phyloP scores from a whole-genome alignment of 2,113 vertebrate genomes.

The Montifringilla adamsi region DNA sequence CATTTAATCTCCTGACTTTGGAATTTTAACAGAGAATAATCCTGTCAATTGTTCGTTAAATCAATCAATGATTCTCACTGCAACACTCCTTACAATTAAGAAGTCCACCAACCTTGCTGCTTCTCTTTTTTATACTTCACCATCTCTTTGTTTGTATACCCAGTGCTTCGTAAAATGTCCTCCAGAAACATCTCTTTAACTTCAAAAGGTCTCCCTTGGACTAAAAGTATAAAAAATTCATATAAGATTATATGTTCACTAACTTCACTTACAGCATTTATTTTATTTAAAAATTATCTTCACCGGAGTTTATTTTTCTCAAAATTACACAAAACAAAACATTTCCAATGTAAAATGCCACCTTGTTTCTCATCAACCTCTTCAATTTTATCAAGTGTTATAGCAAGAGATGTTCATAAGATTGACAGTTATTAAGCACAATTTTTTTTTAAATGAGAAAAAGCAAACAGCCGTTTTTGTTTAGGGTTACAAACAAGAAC shows the following conservation, averaged over 20 bases:
- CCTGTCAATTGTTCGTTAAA: not conserved
- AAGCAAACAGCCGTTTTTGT: not conserved
- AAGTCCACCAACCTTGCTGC: constrained; percentile 77
- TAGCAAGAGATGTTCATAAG: not conserved
- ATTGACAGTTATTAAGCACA: not conserved
- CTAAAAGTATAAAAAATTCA: constrained; percentile 57
- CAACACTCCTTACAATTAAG: not conserved
- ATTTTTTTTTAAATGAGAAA: not conserved
- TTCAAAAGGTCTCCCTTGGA: constrained; percentile 89
- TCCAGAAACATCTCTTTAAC: constrained; percentile 92
- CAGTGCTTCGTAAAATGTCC: constrained; percentile 86
- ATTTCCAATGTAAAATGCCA: not conserved
- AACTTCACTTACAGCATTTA: not conserved
- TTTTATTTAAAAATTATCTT: not conserved
- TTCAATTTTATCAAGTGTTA: not conserved
- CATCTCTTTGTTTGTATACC: constrained; percentile 84
- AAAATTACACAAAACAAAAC: not conserved
- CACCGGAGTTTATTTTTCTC: not conserved
- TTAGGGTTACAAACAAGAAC: not conserved
- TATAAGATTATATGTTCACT: not conserved
- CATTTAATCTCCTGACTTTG: not conserved
- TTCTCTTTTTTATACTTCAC: constrained; percentile 83
- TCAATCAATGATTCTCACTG: not conserved
- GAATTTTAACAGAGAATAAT: not conserved
- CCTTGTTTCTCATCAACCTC: not conserved